Base-by-base conservation (phyloP, 2,797 vertebrate genomes). In the Myiotriccus ornatus region DNA sequence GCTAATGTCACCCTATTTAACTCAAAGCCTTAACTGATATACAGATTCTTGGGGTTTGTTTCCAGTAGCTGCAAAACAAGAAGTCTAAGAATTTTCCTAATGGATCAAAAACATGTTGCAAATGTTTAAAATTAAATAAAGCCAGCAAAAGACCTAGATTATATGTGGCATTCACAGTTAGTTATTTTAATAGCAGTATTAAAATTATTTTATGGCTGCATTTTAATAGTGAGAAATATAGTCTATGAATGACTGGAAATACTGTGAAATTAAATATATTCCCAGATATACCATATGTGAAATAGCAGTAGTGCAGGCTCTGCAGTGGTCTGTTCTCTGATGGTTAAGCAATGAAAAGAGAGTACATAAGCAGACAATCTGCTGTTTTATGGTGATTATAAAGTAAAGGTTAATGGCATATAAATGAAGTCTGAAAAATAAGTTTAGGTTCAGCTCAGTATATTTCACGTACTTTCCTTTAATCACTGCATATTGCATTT, bases 401-500 rank as follows among this genome's bases (percentile, higher is more conserved):
- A 93, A 93, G 41, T 25, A 65, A 74, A 35, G 65, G 75, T 82
- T 82, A 82, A 87, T 53, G 28, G 68, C 34, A 32, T 12, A 70
- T 79, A 83, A 94, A 83, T 60, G 55, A 76, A 87, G 37, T 63
- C 77, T 88, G 78, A 92, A 79, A 89, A 94, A 14, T 57, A 88
- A 88, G 47, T 59, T 90, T 23, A 30, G n/a, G 27, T 71, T 64
- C 80, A 37, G 16, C 44, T 79, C 10, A 50, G 18, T 76, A 12
- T 74, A 57, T 79, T 92, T 92, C 4, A 68, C 35, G 21, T 73
- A 21, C 35, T 85, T 80, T 53, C 46, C 53, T 87, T 85, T 91
- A 80, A 77, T 86, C 12, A 25, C 55, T 47, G 44, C 6, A 5
- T 64, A 34, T 44, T 90, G 52, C 9, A 70, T 41, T 85, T 91